These are phyloP conservation scores for Phaedon cochleariae DNA, from an alignment of 2,888 invertebrate species.

Conservation along the genomic window DNA sequence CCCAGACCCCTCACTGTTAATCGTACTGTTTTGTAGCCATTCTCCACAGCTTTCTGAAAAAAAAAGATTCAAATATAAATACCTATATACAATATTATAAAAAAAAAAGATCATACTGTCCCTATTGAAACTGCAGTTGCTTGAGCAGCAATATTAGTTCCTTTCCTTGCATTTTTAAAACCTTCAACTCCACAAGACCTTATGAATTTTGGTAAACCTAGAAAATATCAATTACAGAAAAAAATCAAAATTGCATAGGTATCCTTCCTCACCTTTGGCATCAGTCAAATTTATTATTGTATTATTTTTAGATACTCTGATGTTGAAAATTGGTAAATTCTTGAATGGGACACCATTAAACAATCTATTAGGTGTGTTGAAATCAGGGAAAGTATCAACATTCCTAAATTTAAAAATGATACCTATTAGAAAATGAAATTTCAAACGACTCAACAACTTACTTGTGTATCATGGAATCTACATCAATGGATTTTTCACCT, in stretches of 20 bases:
- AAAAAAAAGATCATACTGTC: constrained; percentile 63
- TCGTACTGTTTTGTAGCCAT: constrained; percentile 79
- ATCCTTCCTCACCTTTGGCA: constrained; percentile 66
- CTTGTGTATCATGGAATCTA: constrained; percentile 72
- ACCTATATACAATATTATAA: not conserved
- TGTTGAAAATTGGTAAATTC: constrained; percentile 83
- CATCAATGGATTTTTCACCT: constrained; percentile 77
- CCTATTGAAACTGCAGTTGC: constrained; percentile 87
- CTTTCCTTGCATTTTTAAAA: constrained; percentile 93
- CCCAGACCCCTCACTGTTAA: constrained; percentile 85
- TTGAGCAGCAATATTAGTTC: constrained; percentile 96
- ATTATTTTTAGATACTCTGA: constrained; percentile 86
- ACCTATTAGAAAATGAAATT: too few relatives aligned
- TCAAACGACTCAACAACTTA: constrained; percentile 62
- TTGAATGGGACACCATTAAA: constrained; percentile 81
- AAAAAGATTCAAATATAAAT: not conserved
- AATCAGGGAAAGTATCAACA: constrained; percentile 76
- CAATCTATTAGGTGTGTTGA: constrained; percentile 73
- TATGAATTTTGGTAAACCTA: constrained; percentile 68
- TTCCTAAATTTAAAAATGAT: constrained; percentile 65
- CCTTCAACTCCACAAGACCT: constrained; percentile 90
- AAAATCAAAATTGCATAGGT: not conserved
- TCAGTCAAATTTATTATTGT: constrained; percentile 84
- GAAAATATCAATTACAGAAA: constrained; percentile 2
- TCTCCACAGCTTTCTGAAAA: constrained; percentile 74